phyloP scores from a whole-genome alignment of 2,888 invertebrate genomes.

The Hirtodrosophila alboralis region DNA sequence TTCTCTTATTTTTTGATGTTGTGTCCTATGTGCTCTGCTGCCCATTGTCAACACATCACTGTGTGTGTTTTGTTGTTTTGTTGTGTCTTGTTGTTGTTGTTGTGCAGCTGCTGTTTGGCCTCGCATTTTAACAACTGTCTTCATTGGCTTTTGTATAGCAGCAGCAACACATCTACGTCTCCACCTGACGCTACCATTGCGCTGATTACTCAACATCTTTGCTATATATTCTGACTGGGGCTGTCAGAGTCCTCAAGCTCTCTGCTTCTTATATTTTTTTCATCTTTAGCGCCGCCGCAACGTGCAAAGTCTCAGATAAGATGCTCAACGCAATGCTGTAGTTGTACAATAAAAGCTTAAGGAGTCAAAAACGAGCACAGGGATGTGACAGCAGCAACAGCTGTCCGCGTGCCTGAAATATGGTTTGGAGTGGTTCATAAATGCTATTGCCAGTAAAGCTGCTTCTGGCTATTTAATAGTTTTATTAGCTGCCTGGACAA shows the following conservation, averaged over 20 bases:
- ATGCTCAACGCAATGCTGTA: constrained; percentile 35
- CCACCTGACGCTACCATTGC: constrained; percentile 42
- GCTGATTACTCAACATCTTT: constrained; percentile 59
- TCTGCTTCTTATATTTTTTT: constrained; percentile 28
- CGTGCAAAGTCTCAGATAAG: constrained; percentile 69
- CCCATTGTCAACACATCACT: constrained; percentile 40
- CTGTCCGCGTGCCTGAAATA: constrained; percentile 26
- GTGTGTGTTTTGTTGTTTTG: constrained; percentile 4
- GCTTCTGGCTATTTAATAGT: constrained; percentile 1
- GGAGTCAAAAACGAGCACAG: constrained; percentile 26
- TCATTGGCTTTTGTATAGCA: constrained; percentile 55
- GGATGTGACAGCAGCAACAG: constrained; percentile 34
- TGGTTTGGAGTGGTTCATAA: constrained; percentile 1
- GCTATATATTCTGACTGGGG: constrained; percentile 4
- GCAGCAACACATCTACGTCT: constrained; percentile 12
- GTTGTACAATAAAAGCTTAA: constrained; percentile 32
- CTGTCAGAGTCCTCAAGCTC: constrained; percentile 23
- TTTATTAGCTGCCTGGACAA: constrained; percentile 5
- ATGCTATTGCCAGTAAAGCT: background rate
- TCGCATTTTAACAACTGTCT: constrained; percentile 65
- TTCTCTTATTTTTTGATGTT: constrained; percentile 3
- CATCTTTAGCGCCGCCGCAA: constrained; percentile 38
- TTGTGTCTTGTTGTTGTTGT: constrained; percentile 24
- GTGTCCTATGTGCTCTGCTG: constrained; percentile 23
- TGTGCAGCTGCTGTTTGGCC: constrained; percentile 38